Evolutionary conservation across 2,113 vertebrate species (phyloP).

Genomic region (Sclerurus mexicanus): DNA sequence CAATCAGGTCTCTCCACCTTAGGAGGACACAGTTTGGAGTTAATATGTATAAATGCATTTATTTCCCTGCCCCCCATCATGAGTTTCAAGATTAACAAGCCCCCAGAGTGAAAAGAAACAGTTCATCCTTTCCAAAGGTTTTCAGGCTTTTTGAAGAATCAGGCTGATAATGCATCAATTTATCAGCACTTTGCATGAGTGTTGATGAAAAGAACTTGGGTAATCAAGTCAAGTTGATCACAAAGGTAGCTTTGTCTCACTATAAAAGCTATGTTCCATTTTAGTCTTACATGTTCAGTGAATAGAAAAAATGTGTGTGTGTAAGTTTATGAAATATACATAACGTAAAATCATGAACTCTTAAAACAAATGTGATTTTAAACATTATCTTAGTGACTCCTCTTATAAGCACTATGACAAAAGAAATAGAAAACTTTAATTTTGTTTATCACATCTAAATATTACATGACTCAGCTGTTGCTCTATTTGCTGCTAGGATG

Average conservation of each 20-base stretch:
- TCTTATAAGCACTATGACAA: not conserved
- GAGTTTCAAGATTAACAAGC: constrained; percentile 7
- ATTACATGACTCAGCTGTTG: not conserved
- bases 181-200: not conserved
- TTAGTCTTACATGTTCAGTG: not conserved
- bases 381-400: not conserved
- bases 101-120: not conserved
- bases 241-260: not conserved
- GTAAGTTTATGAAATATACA: not conserved
- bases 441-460: not conserved
- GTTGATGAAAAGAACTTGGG: not conserved
- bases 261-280: not conserved
- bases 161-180: not conserved
- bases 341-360: not conserved
- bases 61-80: not conserved
- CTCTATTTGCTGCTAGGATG: not conserved
- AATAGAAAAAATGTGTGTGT: not conserved
- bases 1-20: not conserved
- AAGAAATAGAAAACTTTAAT: not conserved
- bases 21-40: not conserved
- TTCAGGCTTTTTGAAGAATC: not conserved
- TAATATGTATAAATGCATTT: not conserved
- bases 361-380: not conserved
- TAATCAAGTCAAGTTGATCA: not conserved
- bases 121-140: not conserved